Evolutionary conservation across 1,140 invertebrate species (phyloP), one percentile per base, ranked within the genome.

Genomic region (Drosophila sulfurigaster): DNA sequence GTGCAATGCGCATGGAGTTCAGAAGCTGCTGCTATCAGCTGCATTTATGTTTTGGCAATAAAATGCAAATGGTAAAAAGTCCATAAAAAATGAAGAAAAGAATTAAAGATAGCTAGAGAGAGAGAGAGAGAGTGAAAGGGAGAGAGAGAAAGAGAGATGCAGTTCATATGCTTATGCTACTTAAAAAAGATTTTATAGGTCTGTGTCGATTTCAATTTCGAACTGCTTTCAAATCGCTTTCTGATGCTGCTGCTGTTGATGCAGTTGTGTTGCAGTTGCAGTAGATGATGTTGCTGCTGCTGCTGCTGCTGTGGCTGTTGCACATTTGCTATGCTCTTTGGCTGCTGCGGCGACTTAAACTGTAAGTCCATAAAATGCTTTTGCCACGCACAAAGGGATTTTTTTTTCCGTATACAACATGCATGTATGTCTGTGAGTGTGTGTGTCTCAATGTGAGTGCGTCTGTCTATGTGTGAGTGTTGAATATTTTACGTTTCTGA

Each of bases 351-450:
- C 79, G 78, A 76, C 82, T 86, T 64, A 87, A 87, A 88, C 82
- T 79, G 72, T 88, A 82, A 87, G 82, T 87, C 82, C 82, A 88
- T 87, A 88, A 87, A 87, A 87, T 88, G 82, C 83, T 88, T 88
- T 80, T 82, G 83, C 82, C 83, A 68, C 79, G 70, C 83, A 87
- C 83, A 87, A 87, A 87, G 83, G 85, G 83, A 87, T 80, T 86
- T 82, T 67, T 73, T 49, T 16, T 16, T 25, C 11, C 16, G 43
- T n/a, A 62, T n/a, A 41, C 52, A 11, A 32, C 11, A 51, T 54
- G 25, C 10, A 41, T 48, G 59, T 68, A 45, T 74, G 60, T 68
- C 48, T 45, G 48, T 60, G 62, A 49, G 46, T 54, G 49, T 68
- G 45, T 81, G 60, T 64, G 79, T 66, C 58, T 38, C 7, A 38